Base-by-base conservation (phyloP, 2,797 vertebrate species). In the Falco berigora region DNA sequence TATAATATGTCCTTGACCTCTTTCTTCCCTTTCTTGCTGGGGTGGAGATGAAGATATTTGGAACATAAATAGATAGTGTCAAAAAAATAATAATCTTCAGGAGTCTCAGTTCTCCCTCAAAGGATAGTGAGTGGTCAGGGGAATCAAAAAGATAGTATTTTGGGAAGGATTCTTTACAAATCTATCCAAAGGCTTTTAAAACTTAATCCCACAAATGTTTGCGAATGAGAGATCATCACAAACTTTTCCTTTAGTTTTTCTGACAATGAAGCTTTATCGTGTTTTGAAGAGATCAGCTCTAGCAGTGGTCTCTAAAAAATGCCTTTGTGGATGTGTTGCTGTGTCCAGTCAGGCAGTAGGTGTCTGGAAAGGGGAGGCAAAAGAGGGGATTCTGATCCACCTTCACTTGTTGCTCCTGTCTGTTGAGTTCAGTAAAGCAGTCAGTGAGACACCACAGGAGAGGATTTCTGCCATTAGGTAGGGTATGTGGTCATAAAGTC, bases 11-110 rank as follows among this genome's bases (percentile, higher is more conserved):
- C 28, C 40, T 38, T 91, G 88, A 77, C 75, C 47, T 86, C 74
- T 92, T 92, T 50, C 44, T 94, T 96, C 83, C 38, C 49, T 94
- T 96, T 86, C 58, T 86, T 94, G 12, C n/a, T 94, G 53, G 66
- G 59, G n/a, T 90, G 62, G 72, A 92, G 77, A 59, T 77, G 59
- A 91, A 96, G 86, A 91, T 93, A 83, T 8, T 66, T 53, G 53
- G 38, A 95, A 92, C 44, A 34, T 50, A 81, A 80, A 89, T 73
- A 92, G 49, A 50, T 71, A 63, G 55, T 63, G 71, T 84, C 4
- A 44, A 61, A 52, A 84, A 52, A n/a, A 23, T 30, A 36, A 34
- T 42, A 42, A 12, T 42, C 46, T 86, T 91, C 15, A 58, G 22
- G 42, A 80, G n/a, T 77, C 25, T 90, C 28, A 88, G 11, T 71